Base-by-base conservation (phyloP, 2,888 invertebrate genomes). In the Drosophila acutilabella region DNA sequence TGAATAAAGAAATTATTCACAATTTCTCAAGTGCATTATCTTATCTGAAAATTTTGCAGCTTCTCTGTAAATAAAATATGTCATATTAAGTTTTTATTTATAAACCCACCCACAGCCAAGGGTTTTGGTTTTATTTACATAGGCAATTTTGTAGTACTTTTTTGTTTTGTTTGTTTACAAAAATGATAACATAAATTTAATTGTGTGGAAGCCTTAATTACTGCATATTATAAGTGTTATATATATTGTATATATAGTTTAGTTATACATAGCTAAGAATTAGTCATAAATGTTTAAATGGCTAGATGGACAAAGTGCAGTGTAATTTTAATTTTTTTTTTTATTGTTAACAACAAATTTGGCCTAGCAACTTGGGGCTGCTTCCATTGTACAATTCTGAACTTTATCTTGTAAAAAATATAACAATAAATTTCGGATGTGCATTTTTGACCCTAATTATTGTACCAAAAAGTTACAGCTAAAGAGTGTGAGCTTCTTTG, bases 71-170 rank as follows among this genome's bases (percentile, higher is more conserved):
- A 53, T 53, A 40, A 42, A 59, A 51, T 48, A 13, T 14, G 50
- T 42, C 14, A 18, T 48, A 38, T 45, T 38, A 16, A 23, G 36
- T 26, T 60, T 70, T 40, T 36, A 13, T 36, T 36, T 79, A 69
- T 72, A 76, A 71, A 59, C 68, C 84, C 72, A 86, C 67, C 87
- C 81, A 71, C 74, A 69, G 79, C 74, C 72, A 66, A 71, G 77
- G 74, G 71, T 20, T 51, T 72, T 66, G 61, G 60, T 58, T 81
- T 86, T 83, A 83, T 83, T 83, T 83, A 83, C 82, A 83, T 67
- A 67, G 79, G 79, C 70, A 74, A 79, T 72, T 77, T 86, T 71
- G 64, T 58, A 79, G 41, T 72, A 58, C 64, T 64, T 30, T 30
- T 30, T 30, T 30, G 30, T 30, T 30, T 30, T 30, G 30, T 30